These are phyloP conservation scores for Drosophila kurseongensis DNA, from an alignment of 1,140 invertebrate genomes.

Conservation along the genomic window DNA sequence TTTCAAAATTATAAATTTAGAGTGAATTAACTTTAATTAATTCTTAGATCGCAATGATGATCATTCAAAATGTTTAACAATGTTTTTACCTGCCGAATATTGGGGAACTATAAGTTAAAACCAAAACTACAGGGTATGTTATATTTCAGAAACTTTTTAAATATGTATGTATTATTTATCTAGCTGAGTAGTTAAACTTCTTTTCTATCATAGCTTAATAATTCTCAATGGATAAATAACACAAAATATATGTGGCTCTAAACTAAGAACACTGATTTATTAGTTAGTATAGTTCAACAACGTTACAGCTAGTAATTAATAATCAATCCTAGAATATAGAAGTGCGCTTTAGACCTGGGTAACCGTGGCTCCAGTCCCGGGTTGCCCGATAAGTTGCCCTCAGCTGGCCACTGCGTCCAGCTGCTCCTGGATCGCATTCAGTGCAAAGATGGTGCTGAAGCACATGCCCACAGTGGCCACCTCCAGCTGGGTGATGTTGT, in stretches of 20 bases:
- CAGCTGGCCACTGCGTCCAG: constrained; percentile 31
- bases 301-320: neutral
- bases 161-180: too few species aligned
- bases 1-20: too few species aligned
- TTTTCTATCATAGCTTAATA: too few species aligned
- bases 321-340: neutral
- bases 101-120: too few species aligned
- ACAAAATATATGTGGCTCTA: neutral
- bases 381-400: neutral
- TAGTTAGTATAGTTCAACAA: constrained; percentile 10
- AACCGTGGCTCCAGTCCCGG: neutral
- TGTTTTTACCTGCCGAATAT: too few species aligned
- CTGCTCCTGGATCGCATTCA: constrained; percentile 65
- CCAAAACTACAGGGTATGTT: too few species aligned
- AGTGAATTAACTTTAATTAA: too few species aligned
- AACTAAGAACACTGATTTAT: neutral
- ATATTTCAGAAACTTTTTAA: too few species aligned
- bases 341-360: neutral
- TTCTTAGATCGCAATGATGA: too few species aligned
- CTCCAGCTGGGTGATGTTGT: constrained; percentile 58
- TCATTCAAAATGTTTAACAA: too few species aligned
- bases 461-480: constrained; percentile 72
- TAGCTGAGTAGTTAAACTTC: too few species aligned
- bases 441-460: constrained; percentile 63
- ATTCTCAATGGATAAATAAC: too few species aligned